Conservation (phyloP, 1,140 invertebrate genomes). For the Drosophila takahashii region DNA sequence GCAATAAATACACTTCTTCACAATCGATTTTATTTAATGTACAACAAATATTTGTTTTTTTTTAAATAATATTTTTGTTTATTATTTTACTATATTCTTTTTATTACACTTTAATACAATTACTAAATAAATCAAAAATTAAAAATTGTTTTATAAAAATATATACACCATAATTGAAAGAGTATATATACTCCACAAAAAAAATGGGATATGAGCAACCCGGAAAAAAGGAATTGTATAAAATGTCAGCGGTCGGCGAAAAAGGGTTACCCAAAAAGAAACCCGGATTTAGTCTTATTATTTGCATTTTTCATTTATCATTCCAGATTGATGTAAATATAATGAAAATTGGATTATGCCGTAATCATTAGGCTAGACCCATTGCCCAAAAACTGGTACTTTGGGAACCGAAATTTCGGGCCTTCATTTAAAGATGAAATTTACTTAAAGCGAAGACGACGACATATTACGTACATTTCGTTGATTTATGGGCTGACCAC, state of each 20-base stretch:
- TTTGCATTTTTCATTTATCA: slow-evolving; percentile 79
- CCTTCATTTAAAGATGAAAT: neutral
- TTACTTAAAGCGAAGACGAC: slow-evolving; percentile 28
- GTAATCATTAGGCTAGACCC: slow-evolving; percentile 62
- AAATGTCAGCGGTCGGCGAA: slow-evolving; percentile 34
- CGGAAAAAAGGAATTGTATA: slow-evolving; percentile 31
- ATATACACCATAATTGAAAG: neutral
- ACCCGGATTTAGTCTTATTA: slow-evolving; percentile 60
- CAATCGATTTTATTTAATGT: too few species aligned
- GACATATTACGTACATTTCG: slow-evolving; percentile 68
- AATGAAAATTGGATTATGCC: slow-evolving; percentile 78
- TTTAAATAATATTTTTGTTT: too few species aligned
- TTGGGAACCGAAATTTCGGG: slow-evolving; percentile 9
- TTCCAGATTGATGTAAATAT: slow-evolving; percentile 70
- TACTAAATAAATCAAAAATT: too few species aligned
- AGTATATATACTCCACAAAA: slow-evolving; percentile 21
- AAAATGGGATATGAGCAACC: slow-evolving; percentile 30
- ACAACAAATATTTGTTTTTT: too few species aligned
- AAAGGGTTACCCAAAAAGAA: slow-evolving; percentile 34
- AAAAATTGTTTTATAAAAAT: neutral
- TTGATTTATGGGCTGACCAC: slow-evolving; percentile 60
- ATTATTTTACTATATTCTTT: too few species aligned
- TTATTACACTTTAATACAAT: too few species aligned
- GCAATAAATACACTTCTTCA: too few species aligned
- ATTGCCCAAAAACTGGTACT: slow-evolving; percentile 3